These are phyloP conservation scores for Chaetura pelagica DNA, from an alignment of 2,113 vertebrate species.

Conservation along the genomic window DNA sequence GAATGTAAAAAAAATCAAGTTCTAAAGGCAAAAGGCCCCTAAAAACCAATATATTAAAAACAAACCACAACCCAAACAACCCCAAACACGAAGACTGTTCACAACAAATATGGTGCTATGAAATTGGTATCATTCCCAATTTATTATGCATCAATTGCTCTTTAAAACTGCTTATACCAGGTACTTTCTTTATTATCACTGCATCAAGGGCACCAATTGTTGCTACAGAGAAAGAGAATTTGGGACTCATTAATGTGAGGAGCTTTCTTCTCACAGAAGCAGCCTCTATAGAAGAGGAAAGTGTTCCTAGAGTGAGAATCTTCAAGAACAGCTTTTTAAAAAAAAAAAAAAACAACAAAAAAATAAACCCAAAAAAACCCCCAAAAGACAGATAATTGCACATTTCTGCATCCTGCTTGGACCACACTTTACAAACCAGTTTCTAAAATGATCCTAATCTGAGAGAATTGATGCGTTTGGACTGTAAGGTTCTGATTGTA, in stretches of 20 bases:
- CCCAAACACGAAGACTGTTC: slow-evolving; percentile 55
- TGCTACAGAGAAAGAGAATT: slow-evolving; percentile 57
- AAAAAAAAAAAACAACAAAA: not conserved
- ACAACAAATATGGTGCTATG: slow-evolving; percentile 67
- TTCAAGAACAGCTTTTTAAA: slow-evolving; percentile 38
- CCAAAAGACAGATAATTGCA: slow-evolving; percentile 40
- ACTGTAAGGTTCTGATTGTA: slow-evolving; percentile 62
- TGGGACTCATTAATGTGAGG: slow-evolving; percentile 31
- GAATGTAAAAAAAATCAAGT: not conserved
- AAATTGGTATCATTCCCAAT: slow-evolving; percentile 78
- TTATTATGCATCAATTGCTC: slow-evolving; percentile 81
- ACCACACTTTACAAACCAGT: slow-evolving; percentile 52
- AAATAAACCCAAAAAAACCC: not conserved
- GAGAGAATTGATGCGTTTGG: slow-evolving; percentile 29
- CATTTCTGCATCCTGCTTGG: slow-evolving; percentile 60
- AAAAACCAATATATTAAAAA: not conserved
- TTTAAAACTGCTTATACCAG: slow-evolving; percentile 75
- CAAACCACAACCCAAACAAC: not conserved
- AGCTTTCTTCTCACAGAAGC: slow-evolving; percentile 46
- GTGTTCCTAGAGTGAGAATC: slow-evolving; percentile 38
- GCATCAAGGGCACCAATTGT: slow-evolving; percentile 56
- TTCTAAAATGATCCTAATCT: slow-evolving; percentile 11
- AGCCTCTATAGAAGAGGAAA: not conserved
- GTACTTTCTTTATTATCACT: slow-evolving; percentile 54
- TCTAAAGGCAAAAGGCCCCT: slow-evolving; percentile 15